Conservation (phyloP, 2,113 vertebrate genomes). For the Oriolus oriolus region DNA sequence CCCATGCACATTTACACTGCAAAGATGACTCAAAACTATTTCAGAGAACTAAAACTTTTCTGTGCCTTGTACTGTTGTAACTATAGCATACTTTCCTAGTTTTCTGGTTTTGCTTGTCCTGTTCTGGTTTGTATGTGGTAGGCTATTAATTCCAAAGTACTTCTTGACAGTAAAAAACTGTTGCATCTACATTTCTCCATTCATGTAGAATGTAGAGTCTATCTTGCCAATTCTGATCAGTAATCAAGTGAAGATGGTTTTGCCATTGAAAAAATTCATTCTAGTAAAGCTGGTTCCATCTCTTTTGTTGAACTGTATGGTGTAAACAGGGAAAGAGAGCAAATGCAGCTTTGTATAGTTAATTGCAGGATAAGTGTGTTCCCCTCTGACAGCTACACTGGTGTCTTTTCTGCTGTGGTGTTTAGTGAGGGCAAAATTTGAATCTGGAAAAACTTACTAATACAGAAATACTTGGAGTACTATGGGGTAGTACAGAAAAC, state of each 20-base stretch:
- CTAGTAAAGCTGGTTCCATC: not conserved
- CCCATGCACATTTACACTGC: not conserved
- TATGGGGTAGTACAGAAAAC: not conserved
- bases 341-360: not conserved
- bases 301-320: not conserved
- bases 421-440: not conserved
- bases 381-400: not conserved
- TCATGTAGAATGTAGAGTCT: not conserved
- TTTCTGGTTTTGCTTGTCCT: not conserved
- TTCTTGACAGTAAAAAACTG: not conserved
- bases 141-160: not conserved
- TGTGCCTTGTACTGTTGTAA: not conserved
- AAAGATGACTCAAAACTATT: not conserved
- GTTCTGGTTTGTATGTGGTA: not conserved
- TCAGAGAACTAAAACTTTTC: not conserved
- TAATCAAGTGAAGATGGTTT: not conserved
- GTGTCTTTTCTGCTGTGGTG: not conserved
- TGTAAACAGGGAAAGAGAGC: not conserved
- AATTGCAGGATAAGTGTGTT: not conserved
- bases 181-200: not conserved
- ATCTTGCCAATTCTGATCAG: not conserved
- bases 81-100: not conserved
- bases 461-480: not conserved
- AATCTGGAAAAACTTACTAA: not conserved
- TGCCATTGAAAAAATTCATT: not conserved